Evolutionary conservation across 2,113 vertebrate species (phyloP), one percentile per base, ranked within the genome.

Genomic region (Panthera tigris): DNA sequence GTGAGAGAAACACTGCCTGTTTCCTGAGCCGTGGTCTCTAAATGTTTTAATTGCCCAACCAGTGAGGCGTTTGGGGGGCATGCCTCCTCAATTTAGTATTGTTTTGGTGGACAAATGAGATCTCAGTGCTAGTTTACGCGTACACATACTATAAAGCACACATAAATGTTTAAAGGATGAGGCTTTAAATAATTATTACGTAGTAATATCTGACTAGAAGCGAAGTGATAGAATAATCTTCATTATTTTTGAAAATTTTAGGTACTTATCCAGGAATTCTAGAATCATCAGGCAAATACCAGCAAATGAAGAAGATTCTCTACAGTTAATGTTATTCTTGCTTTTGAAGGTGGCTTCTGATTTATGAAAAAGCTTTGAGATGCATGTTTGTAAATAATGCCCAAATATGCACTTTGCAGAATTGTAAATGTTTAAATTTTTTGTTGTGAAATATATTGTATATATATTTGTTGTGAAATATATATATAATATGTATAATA

Each of bases 291-390:
- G n/a, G 33, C 31, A 76, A 83, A 91, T 71, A 69, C 25, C 52
- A 81, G 10, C 48, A 91, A 69, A 93, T 78, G n/a, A 88, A 41
- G 76, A 68, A 85, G 21, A 12, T 81, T 94, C 92, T 80, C 91
- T 94, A 33, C 31, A 76, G 15, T 55, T 89, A 41, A 45, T 83
- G 29, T 50, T 89, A 83, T 94, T 95, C 95, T 96, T 76, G 11
- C 71, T 81, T 55, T 80, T 10, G 66, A 87, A 78, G 74, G 41
- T 81, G 71, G 69, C 80, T 41, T 93, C 41, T 69, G 84, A 82
- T 93, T 91, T 95, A 74, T 88, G 79, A 52, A 88, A 88, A 93
- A 81, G 84, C 85, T 93, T 96, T 95, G 91, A 88, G 69, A 93
- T 79, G 68, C 23, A 66, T 52, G 41, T 94, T 96, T 95, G 69